Evolutionary conservation across 2,888 invertebrate genomes (phyloP).

Genomic region (Ichneumoninae sp.): DNA sequence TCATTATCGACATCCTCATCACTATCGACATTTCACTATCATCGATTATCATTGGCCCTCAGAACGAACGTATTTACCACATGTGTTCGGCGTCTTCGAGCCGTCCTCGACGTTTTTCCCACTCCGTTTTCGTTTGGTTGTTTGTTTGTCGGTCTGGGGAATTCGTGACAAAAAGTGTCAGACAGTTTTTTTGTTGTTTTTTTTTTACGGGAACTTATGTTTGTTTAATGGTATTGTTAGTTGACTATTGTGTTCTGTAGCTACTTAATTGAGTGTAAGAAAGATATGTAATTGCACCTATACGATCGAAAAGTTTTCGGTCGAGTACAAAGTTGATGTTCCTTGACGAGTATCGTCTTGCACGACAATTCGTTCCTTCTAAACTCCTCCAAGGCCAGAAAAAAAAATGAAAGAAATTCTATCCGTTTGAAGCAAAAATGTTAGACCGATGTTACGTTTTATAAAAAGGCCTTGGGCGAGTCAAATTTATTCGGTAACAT

Average conservation of each 20-base stretch:
- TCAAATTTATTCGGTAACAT: not conserved
- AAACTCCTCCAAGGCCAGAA: not conserved
- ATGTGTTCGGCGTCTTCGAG: not conserved
- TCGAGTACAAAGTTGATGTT: conserved; percentile 47
- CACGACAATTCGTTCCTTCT: conserved; percentile 24
- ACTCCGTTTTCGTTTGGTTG: not conserved
- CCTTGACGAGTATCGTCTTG: conserved; percentile 21
- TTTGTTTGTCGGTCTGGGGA: not conserved
- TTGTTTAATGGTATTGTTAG: not conserved
- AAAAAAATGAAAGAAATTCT: not conserved
- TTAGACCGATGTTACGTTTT: not conserved
- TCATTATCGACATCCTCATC: conserved; percentile 32
- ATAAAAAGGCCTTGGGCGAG: not conserved
- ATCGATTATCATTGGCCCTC: conserved; percentile 23
- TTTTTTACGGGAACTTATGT: not conserved
- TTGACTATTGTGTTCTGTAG: conserved; percentile 21
- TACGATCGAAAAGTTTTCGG: conserved; percentile 26
- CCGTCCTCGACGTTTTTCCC: not conserved
- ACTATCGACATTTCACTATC: conserved; percentile 20
- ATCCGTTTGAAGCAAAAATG: not conserved
- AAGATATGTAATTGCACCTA: conserved; percentile 23
- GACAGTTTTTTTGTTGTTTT: not conserved
- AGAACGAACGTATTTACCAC: not conserved
- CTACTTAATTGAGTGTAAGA: conserved; percentile 9
- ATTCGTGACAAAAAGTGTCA: not conserved